These are phyloP conservation scores for Mactromeris polynyma DNA, from an alignment of 2,888 invertebrate species.

Conservation along the genomic window DNA sequence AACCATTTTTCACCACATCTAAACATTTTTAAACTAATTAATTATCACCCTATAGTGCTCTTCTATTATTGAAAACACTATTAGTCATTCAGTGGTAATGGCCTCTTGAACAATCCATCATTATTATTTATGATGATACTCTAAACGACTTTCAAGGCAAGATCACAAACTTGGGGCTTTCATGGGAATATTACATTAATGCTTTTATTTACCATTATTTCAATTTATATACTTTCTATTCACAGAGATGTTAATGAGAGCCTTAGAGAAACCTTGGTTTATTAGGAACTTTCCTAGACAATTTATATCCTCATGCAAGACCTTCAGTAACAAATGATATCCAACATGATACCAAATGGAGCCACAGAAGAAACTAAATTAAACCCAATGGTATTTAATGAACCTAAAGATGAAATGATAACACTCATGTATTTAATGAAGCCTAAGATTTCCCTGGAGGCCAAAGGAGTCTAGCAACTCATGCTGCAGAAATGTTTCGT, in stretches of 20 bases:
- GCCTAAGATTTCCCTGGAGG: slow-evolving; percentile 5
- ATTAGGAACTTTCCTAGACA: not conserved
- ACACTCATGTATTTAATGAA: slow-evolving; percentile 3
- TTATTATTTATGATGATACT: not conserved
- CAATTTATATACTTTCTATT: not conserved
- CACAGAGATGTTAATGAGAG: not conserved
- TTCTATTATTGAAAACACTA: not conserved
- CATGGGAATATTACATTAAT: not conserved
- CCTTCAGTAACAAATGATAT: not conserved
- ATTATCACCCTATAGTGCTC: not conserved
- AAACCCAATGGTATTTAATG: slow-evolving; percentile 11
- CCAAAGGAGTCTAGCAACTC: slow-evolving; percentile 6
- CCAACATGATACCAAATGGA: slow-evolving; percentile 16
- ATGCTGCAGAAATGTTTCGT: not conserved
- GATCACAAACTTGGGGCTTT: not conserved
- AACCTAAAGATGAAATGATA: slow-evolving; percentile 18
- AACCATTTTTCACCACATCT: not conserved
- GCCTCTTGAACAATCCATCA: not conserved
- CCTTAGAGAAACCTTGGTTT: not conserved
- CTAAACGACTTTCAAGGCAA: not conserved
- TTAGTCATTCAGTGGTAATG: slow-evolving; percentile 12
- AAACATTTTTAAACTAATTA: not conserved
- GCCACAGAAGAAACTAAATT: not conserved
- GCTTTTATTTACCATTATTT: not conserved
- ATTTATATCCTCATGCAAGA: slow-evolving; percentile 9